Conservation (phyloP, 2,888 invertebrate species). For the Nemurella pictetii region DNA sequence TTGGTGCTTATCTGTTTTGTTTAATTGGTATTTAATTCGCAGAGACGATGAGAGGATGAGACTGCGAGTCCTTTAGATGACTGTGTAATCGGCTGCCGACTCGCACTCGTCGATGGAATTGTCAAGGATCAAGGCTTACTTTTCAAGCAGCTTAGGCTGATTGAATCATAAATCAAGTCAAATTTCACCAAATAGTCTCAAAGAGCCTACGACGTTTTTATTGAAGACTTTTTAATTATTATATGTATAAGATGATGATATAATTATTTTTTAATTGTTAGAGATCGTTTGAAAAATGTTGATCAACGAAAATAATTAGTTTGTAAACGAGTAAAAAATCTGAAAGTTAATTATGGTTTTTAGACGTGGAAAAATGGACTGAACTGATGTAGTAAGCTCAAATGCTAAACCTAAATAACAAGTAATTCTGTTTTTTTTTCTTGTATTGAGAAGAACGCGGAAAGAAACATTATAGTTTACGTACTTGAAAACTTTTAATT, state of each 20-base stretch:
- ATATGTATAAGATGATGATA: not conserved
- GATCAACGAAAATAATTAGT: conserved; percentile 21
- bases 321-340: not conserved
- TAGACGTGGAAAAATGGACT: not conserved
- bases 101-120: not conserved
- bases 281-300: conserved; percentile 5
- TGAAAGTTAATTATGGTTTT: not conserved
- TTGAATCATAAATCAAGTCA: not conserved
- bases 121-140: not conserved
- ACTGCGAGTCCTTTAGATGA: not conserved
- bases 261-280: not conserved
- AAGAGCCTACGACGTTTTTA: not conserved
- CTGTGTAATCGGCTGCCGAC: not conserved
- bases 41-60: not conserved
- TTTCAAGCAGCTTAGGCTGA: not conserved
- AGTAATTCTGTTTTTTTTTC: too few species aligned
- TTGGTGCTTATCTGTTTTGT: not conserved
- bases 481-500: too few species aligned
- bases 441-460: too few species aligned
- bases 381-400: not conserved
- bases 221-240: conserved; percentile 2
- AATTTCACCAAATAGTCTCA: not conserved
- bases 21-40: not conserved
- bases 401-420: not conserved
- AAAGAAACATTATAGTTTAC: too few species aligned